Evolutionary conservation across 2,113 vertebrate species (phyloP), one percentile per base, ranked within the genome.

Genomic region (Prionailurus viverrinus): DNA sequence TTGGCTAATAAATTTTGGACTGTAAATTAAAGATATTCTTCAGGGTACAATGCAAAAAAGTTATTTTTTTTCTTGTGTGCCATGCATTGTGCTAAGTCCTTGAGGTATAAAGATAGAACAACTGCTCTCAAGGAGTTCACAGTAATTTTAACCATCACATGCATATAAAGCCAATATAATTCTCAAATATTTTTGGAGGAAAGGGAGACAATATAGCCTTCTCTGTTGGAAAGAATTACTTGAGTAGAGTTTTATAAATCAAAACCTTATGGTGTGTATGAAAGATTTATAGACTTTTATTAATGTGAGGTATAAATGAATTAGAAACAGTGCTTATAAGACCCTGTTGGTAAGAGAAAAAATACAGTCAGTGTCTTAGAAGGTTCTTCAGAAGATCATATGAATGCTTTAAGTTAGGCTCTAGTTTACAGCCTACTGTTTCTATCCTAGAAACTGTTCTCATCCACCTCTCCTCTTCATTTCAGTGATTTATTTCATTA

Each of bases 281-380:
- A 85, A 89, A 92, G 45, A 61, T 48, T 81, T 86, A 88, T 31
- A 74, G 51, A 79, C 36, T 41, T 71, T 86, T 41, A 21, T 96
- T 65, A 61, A 80, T 53, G 10, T 80, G 61, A 91, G n/a, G 41
- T 39, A 79, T 45, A 31, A 85, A 48, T 66, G 55, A 80, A 7
- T 36, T 91, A 82, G 61, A 65, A 79, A 65, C 13, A 74, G 29
- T 11, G 33, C 18, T 73, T 92, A 39, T 8, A 71, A 91, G 7
- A 31, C 12, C 31, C 81, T 63, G 27, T 33, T 58, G 21, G 12
- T 19, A 92, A 91, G 53, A 36, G 79, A 29, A 66, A 82, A 91
- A 51, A 85, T 68, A 33, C 4, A 48, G 14, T 15, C 5, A 78
- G 36, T 0, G 5, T 51, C 39, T 82, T 41, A 13, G 31, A 4